Percentiles rank a stretch among this genome's conserved stretches.
Conservation (phyloP, 2,113 vertebrate genomes). For the Perca schrenkii region DNA sequence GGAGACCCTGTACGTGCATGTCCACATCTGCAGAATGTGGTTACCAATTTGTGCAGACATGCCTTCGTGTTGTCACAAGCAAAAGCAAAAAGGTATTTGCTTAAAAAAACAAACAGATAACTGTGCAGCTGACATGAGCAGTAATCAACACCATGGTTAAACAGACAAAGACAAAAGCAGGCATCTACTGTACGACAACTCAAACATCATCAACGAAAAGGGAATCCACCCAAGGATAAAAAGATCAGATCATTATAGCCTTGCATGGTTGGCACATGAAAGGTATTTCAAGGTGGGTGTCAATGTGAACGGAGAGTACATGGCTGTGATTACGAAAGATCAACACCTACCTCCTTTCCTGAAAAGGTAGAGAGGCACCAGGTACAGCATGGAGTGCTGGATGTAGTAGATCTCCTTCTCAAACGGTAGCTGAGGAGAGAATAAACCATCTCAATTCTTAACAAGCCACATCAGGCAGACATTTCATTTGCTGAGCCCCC, state of each 20-base stretch:
- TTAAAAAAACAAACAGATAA: not conserved
- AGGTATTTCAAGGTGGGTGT: not conserved
- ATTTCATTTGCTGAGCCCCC: not conserved
- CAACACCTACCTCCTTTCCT: slow-evolving; percentile 93
- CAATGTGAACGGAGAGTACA: not conserved
- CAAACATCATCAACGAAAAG: not conserved
- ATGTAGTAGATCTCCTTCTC: slow-evolving; percentile 98
- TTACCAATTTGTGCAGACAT: not conserved
- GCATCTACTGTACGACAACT: not conserved
- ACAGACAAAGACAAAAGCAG: not conserved
- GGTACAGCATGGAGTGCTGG: slow-evolving; percentile 97
- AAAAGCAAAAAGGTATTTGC: not conserved
- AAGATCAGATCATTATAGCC: not conserved
- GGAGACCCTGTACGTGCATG: not conserved
- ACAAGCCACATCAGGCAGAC: not conserved
- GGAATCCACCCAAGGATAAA: not conserved
- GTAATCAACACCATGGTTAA: not conserved
- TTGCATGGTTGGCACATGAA: not conserved
- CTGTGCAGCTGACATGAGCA: not conserved
- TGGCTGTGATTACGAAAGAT: not conserved
- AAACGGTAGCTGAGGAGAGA: slow-evolving; percentile 91
- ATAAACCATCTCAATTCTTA: not conserved
- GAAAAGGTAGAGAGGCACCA: slow-evolving; percentile 96
- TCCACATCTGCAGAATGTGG: not conserved
- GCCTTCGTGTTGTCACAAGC: not conserved